phyloP scores from a whole-genome alignment of 2,113 vertebrate genomes.

The Dasyornis broadbenti region DNA sequence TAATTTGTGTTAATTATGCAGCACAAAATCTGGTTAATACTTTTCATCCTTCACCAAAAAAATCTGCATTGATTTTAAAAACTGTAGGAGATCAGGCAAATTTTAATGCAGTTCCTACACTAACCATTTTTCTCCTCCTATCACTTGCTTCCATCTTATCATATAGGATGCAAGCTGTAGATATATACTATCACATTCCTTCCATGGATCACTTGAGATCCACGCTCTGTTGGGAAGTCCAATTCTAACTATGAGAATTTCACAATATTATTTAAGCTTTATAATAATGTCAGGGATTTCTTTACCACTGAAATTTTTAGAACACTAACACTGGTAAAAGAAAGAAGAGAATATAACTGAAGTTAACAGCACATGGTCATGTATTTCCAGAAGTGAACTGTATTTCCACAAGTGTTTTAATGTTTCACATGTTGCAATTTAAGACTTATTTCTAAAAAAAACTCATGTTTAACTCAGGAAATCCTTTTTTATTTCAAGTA shows the following conservation, averaged over 20 bases:
- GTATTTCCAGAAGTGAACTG: neutral
- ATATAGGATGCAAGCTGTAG: neutral
- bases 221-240: neutral
- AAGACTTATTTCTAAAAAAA: neutral
- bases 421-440: neutral
- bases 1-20: neutral
- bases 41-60: neutral
- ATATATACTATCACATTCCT: neutral
- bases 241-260: neutral
- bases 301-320: neutral
- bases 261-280: neutral
- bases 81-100: neutral
- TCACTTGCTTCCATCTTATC: neutral
- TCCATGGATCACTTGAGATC: neutral
- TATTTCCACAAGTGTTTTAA: neutral
- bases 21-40: neutral
- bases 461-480: neutral
- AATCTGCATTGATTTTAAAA: neutral
- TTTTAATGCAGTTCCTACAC: neutral
- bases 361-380: neutral
- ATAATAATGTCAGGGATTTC: neutral
- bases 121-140: neutral
- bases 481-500: neutral
- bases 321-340: neutral
- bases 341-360: neutral